Conservation (phyloP, 53 echinoderm and acorn worm genomes). For the Pentamera pediparva region DNA sequence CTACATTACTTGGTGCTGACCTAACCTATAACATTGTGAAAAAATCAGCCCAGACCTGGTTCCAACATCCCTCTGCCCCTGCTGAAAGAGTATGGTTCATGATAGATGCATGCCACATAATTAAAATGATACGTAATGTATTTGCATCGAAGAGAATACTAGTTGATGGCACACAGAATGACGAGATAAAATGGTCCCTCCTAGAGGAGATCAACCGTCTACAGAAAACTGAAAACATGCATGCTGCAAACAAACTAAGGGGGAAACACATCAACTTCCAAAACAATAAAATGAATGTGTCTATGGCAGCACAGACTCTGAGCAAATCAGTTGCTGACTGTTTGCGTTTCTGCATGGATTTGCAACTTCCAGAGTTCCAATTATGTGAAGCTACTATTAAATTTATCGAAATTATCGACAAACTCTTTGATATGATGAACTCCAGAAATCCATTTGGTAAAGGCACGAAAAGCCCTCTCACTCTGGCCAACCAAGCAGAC, state of each 20-base stretch:
- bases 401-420: conserved; percentile 13
- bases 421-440: conserved; percentile 8
- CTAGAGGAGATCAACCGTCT: background rate
- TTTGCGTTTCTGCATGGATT: background rate
- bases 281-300: conserved; percentile 31
- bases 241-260: conserved; percentile 16
- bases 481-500: background rate
- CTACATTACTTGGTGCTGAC: background rate
- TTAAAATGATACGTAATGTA: conserved; percentile 15
- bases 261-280: background rate
- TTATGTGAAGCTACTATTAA: conserved; percentile 6
- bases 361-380: background rate
- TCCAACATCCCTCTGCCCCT: background rate
- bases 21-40: background rate
- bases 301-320: conserved; percentile 10
- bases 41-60: background rate
- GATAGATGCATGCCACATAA: conserved; percentile 23
- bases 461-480: background rate
- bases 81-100: background rate
- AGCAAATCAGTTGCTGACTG: conserved; percentile 10
- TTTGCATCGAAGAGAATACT: background rate
- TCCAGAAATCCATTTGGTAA: background rate
- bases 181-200: background rate
- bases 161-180: background rate
- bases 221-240: background rate